Conservation (phyloP, 2,888 invertebrate species). For the Sesia apiformis region DNA sequence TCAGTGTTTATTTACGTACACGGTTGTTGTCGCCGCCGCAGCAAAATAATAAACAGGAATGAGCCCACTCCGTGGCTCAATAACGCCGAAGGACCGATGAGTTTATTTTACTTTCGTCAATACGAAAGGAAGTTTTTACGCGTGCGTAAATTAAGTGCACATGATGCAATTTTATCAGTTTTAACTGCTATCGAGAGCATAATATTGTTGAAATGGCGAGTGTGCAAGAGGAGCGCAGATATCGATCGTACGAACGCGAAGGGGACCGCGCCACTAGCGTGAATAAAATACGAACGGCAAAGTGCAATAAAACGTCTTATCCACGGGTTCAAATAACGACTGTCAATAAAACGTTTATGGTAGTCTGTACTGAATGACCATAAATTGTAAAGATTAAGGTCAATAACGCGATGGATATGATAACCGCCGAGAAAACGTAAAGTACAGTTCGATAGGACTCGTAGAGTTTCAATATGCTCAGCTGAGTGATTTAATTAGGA, state of each 20-base stretch:
- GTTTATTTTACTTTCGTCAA: constrained; percentile 17
- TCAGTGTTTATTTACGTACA: constrained; percentile 7
- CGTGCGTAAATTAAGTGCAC: constrained; percentile 23
- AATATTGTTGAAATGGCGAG: constrained; percentile 8
- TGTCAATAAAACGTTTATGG: constrained; percentile 65
- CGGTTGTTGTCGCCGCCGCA: not conserved
- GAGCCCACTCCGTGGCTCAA: not conserved
- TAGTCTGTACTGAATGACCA: constrained; percentile 57
- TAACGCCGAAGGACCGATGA: not conserved
- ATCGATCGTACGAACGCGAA: not conserved
- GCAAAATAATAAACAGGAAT: not conserved
- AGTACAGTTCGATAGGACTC: constrained; percentile 9
- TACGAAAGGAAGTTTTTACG: constrained; percentile 18
- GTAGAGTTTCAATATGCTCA: not conserved
- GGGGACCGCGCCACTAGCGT: constrained; percentile 3
- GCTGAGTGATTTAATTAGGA: not conserved
- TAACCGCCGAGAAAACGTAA: constrained; percentile 45
- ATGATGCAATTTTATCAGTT: constrained; percentile 21
- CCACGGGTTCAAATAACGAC: constrained; percentile 52
- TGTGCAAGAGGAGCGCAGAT: constrained; percentile 1
- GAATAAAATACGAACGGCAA: constrained; percentile 31
- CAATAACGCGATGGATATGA: constrained; percentile 64
- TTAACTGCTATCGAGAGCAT: constrained; percentile 17
- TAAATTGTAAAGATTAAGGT: constrained; percentile 68
- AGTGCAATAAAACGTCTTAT: constrained; percentile 37